Evolutionary conservation across 2,888 invertebrate species (phyloP), one percentile per base, ranked within the genome.

Genomic region (Stomorhina lunata): DNA sequence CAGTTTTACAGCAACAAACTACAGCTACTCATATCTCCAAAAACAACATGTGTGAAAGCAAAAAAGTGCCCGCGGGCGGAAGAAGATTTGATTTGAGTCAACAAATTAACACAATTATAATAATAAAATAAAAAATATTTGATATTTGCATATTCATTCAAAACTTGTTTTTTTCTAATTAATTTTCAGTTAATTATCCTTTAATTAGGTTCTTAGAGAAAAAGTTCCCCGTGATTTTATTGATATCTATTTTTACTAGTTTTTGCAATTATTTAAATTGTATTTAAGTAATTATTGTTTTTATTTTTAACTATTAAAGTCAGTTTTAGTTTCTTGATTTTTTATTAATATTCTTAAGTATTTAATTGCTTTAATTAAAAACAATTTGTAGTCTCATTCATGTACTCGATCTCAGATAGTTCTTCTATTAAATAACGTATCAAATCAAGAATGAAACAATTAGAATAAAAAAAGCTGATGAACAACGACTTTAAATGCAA

Each of bases 311-410:
- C 17, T 57, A n/a, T 29, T 29, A 27, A 10, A 1, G 7, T 7
- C 25, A 15, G 7, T 59, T 43, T 0, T 59, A 37, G n/a, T 25
- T 43, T 22, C 48, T 78, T 25, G 15, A 61, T 17, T 55, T 37
- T 37, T 53, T 63, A 22, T 50, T 57, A 34, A 10, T 40, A 15
- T 59, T 57, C 25, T 65, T 25, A 22, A n/a, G 29, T 40, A 63
- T 55, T 72, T 72, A 77, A 81, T 81, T 77, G 66, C 17, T 72
- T 77, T 68, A 81, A 81, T 81, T 77, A 72, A 77, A 72, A 76
- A 59, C 65, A 81, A 76, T 76, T 65, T 53, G 66, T 71, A 40
- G 48, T 29, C 55, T 61, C 32, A 80, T 45, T 37, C 32, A 34
- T 20, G n/a, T n/a, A n/a, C n/a, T n/a, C n/a, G n/a, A n/a, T 45